Conservation (phyloP, 2,797 vertebrate genomes). For the Octomys mimax region DNA sequence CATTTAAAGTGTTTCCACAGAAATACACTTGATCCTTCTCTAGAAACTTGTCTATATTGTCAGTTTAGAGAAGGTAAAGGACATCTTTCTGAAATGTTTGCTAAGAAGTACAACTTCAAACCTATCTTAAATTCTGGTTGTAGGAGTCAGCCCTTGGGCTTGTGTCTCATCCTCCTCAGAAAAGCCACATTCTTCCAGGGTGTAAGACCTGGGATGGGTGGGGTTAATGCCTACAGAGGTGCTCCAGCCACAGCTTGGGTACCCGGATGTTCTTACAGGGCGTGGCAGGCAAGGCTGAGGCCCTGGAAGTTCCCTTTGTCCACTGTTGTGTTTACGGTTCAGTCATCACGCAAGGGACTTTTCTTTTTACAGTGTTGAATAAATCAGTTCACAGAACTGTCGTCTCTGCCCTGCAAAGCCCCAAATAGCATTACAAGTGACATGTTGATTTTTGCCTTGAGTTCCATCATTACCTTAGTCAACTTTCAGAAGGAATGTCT, state of each 20-base stretch:
- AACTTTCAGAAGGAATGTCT: conserved; percentile 71
- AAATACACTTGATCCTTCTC: background rate
- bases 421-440: background rate
- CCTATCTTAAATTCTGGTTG: background rate
- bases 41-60: background rate
- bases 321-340: conserved; percentile 46
- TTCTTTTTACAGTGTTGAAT: conserved; percentile 25
- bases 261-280: conserved; percentile 53
- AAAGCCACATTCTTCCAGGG: background rate
- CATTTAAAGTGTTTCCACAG: background rate
- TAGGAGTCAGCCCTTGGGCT: background rate
- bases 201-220: conserved; percentile 57
- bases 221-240: conserved; percentile 41
- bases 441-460: conserved; percentile 42
- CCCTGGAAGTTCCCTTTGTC: conserved; percentile 77
- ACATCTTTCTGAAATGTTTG: background rate
- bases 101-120: conserved; percentile 40
- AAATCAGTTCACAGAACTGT: conserved; percentile 52
- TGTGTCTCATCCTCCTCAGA: background rate
- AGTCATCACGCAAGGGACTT: conserved; percentile 28
- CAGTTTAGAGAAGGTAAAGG: background rate
- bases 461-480: conserved; percentile 50
- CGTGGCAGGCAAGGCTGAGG: background rate
- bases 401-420: background rate
- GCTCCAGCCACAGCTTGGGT: background rate